Evolutionary conservation across 2,888 invertebrate species (phyloP), one percentile per base, ranked within the genome.

Genomic region (Cryptus viduatorius): DNA sequence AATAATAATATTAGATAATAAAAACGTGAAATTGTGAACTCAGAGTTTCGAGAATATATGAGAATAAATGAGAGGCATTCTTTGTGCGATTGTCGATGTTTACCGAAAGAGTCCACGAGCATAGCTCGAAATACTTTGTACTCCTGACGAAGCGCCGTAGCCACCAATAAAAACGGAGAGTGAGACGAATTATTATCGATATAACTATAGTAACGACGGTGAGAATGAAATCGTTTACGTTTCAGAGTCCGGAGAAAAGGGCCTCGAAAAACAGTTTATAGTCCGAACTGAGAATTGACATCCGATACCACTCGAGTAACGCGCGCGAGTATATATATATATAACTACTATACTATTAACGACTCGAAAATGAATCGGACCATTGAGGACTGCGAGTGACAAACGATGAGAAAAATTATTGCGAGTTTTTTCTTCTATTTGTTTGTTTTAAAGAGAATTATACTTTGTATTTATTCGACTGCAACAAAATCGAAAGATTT

Each of bases 301-400:
- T 46, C 46, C 56, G 64, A 77, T 82, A 78, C 42, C 72, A 79
- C 79, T 79, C 48, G 65, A 72, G 37, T 48, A 65, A 19, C 64
- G 19, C 19, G 68, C 24, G 24, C 56, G 37, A 64, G 46, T 37
- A 31, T 53, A 53, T 68, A 31, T 53, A 53, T 68, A 14, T 37
- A 53, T 42, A 72, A 72, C 42, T 56, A 4, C 37, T 37, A 8
- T 37, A 5, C 19, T 24, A 56, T 56, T 12, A n/a, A 10, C 10
- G 0, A 7, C 56, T 31, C 24, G 7, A 19, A 48, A 56, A 65
- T 48, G 46, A 37, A 77, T 46, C 10, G 59, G 12, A 16, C 46
- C 46, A 68, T 72, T 42, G n/a, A 78, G 42, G 19, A 31, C 12
- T 12, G 31, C 0, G 16, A 19, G 5, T 12, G 14, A 5, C 31